These are phyloP conservation scores for Tichodroma muraria DNA, from an alignment of 2,113 vertebrate species.

Conservation along the genomic window DNA sequence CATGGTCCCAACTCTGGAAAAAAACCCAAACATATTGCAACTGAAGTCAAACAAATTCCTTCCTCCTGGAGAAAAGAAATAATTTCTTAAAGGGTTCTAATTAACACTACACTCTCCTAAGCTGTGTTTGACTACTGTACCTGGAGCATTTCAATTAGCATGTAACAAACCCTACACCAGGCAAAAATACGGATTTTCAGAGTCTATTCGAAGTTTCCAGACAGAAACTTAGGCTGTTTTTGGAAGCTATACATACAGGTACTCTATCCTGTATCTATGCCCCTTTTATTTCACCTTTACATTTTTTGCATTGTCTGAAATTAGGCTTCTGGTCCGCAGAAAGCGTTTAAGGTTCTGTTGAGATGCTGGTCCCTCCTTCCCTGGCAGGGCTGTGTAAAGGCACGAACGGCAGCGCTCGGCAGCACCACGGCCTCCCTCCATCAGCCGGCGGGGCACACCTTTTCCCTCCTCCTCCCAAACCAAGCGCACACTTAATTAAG, in stretches of 20 bases:
- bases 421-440: not conserved
- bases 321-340: not conserved
- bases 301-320: not conserved
- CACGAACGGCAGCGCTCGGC: fast-evolving
- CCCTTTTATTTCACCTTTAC: not conserved
- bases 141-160: fast-evolving
- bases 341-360: not conserved
- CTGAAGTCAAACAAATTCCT: not conserved
- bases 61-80: not conserved
- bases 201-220: not conserved
- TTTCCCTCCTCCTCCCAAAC: not conserved
- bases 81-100: not conserved
- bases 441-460: too few relatives aligned
- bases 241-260: not conserved
- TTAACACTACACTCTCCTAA: not conserved
- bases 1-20: slow-evolving; percentile 54
- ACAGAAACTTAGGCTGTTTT: not conserved
- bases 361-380: fast-evolving
- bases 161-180: not conserved
- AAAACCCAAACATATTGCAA: not conserved
- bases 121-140: fast-evolving
- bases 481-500: fast-evolving
- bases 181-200: fast-evolving
- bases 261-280: not conserved
- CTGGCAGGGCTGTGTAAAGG: not conserved